These are phyloP conservation scores for Ataeniobius toweri DNA, from an alignment of 2,797 vertebrate genomes.

Conservation along the genomic window DNA sequence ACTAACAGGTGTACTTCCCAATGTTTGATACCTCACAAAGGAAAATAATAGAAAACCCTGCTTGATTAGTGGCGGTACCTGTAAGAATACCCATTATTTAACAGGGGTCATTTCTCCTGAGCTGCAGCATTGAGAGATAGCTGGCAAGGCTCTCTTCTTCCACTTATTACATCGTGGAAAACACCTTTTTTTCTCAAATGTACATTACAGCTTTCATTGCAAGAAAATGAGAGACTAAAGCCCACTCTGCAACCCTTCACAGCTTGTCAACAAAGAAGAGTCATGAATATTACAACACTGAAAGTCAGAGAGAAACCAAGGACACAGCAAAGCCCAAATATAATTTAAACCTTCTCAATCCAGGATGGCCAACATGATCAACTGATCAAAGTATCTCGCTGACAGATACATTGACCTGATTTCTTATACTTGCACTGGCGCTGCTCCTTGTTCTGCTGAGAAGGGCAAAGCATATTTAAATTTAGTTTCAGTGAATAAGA, in stretches of 20 bases:
- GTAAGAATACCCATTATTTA: background rate
- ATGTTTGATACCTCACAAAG: background rate
- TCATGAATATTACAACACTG: constrained; percentile 9
- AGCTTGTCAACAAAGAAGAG: constrained; percentile 11
- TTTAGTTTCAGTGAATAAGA: background rate
- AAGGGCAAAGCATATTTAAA: background rate
- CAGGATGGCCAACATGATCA: background rate
- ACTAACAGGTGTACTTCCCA: background rate
- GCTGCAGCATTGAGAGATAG: background rate
- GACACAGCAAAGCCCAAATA: background rate
- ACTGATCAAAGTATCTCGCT: background rate
- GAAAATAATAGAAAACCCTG: background rate
- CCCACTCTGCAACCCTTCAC: constrained; percentile 4
- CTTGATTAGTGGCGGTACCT: background rate
- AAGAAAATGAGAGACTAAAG: constrained; percentile 3
- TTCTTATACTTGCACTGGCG: background rate
- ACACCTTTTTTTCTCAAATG: background rate
- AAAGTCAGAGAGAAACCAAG: background rate
- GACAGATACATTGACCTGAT: background rate
- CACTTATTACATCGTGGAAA: background rate
- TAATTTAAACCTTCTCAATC: background rate
- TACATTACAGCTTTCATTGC: constrained; percentile 7
- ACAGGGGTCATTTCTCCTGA: background rate
- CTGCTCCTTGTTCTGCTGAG: background rate
- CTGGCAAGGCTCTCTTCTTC: background rate